phyloP scores from a whole-genome alignment of 2,113 vertebrate genomes.

The Mormoops blainvillei region DNA sequence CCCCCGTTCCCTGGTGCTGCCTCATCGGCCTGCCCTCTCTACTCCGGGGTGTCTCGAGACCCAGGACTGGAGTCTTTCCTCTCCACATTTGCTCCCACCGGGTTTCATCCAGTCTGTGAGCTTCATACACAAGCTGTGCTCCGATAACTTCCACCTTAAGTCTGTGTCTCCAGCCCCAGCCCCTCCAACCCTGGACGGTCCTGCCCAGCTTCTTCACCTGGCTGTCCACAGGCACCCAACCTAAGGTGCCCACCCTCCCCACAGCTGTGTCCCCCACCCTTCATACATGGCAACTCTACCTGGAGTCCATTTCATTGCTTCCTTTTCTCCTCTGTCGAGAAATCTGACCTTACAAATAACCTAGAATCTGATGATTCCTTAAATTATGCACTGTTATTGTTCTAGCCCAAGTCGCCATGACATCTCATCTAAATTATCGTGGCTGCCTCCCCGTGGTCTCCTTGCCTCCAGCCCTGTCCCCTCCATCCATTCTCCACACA shows the following conservation, averaged over 20 bases:
- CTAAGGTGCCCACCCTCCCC: neutral
- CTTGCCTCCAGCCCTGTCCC: neutral
- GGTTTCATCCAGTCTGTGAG: neutral
- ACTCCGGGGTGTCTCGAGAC: neutral
- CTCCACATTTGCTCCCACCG: accelerated
- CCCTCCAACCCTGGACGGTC: neutral
- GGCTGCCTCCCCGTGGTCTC: accelerated
- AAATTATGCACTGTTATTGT: neutral
- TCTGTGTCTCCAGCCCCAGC: neutral
- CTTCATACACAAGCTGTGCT: neutral
- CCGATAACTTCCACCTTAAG: neutral
- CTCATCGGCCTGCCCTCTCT: neutral
- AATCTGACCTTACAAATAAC: neutral
- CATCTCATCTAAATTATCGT: neutral
- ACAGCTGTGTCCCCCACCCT: neutral
- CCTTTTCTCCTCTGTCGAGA: neutral
- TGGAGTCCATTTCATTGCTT: neutral
- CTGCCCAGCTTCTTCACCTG: neutral
- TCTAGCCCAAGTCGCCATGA: neutral
- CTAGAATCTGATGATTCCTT: neutral
- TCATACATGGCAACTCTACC: neutral
- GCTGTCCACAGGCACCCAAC: neutral
- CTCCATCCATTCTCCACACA: accelerated
- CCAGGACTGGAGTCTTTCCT: neutral
- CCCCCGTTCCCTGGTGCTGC: too few species aligned